Percentiles rank a stretch among this genome's conserved stretches.
phyloP scores from a whole-genome alignment of 2,888 invertebrate genomes.

The Limenitis camilla region DNA sequence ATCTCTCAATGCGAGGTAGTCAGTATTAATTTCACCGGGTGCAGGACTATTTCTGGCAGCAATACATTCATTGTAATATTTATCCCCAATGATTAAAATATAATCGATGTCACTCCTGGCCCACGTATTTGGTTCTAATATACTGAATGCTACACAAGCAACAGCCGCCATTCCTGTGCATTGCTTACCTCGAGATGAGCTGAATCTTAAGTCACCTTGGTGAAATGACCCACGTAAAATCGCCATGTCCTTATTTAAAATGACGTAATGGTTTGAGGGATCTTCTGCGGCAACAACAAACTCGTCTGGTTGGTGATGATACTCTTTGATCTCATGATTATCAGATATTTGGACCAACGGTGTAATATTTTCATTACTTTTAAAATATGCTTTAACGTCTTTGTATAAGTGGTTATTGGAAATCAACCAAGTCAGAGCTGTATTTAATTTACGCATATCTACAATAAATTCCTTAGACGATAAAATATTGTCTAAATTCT shows the following conservation, averaged over 20 bases:
- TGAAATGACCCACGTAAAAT: constrained; percentile 24
- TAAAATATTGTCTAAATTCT: constrained; percentile 10
- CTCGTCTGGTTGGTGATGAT: too few relatives aligned
- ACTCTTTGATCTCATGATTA: too few relatives aligned
- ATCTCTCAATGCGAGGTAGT: not conserved
- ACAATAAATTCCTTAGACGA: constrained; percentile 24
- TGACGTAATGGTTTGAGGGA: not conserved
- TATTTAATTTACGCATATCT: constrained; percentile 22
- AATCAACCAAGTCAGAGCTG: constrained; percentile 20
- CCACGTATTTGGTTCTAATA: constrained; percentile 13
- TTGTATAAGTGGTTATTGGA: not conserved
- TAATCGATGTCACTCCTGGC: constrained; percentile 11
- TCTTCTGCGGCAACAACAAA: too few relatives aligned
- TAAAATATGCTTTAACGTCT: not conserved
- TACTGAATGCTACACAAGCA: constrained; percentile 16
- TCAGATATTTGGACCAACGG: not conserved
- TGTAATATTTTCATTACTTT: not conserved
- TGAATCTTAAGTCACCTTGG: constrained; percentile 21
- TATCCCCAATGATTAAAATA: constrained; percentile 14
- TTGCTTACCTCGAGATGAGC: constrained; percentile 21
- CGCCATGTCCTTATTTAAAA: constrained; percentile 10
- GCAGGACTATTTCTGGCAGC: constrained; percentile 2
- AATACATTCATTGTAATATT: constrained; percentile 13
- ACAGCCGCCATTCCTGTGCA: constrained; percentile 24
- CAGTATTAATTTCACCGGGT: not conserved